phyloP scores from a whole-genome alignment of 2,888 invertebrate genomes.

The Aleiodes testaceus region DNA sequence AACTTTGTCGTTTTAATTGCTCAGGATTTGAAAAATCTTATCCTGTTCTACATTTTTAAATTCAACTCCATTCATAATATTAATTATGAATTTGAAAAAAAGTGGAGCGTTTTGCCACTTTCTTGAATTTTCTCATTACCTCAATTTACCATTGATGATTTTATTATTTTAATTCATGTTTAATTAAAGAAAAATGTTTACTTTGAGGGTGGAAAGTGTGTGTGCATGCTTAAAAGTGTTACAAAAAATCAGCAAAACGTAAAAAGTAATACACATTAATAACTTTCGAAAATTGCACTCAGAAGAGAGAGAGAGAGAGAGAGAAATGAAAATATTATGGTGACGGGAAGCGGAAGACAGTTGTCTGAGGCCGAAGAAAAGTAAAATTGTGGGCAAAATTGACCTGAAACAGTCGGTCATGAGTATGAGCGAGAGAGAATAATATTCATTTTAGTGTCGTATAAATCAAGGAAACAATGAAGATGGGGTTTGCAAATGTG shows the following conservation, averaged over 20 bases:
- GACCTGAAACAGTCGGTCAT: slow-evolving; percentile 8
- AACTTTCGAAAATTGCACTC: slow-evolving; percentile 3
- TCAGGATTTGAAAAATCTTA: not conserved
- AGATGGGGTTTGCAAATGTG: slow-evolving; percentile 3
- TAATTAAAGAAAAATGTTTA: not conserved
- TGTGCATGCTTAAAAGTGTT: not conserved
- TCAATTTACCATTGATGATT: slow-evolving; percentile 16
- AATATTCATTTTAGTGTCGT: not conserved
- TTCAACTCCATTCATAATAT: not conserved
- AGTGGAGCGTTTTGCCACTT: slow-evolving; percentile 13
- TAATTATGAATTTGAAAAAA: not conserved
- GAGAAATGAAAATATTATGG: not conserved
- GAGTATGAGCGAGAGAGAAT: not conserved
- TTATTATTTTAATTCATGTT: slow-evolving; percentile 13
- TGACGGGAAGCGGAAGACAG: slow-evolving; percentile 1
- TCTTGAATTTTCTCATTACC: slow-evolving; percentile 7
- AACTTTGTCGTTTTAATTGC: not conserved
- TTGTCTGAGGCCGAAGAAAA: not conserved
- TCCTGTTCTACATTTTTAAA: not conserved
- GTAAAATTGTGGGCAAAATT: slow-evolving; percentile 5
- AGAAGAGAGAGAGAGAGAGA: not conserved
- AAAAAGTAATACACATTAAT: slow-evolving; percentile 21
- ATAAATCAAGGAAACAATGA: slow-evolving; percentile 19
- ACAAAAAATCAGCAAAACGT: slow-evolving; percentile 17
- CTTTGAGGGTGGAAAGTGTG: not conserved